A percentile compares a stretch with the other conserved stretches of the same genome.
Evolutionary conservation across 2,797 vertebrate genomes (phyloP).

Genomic region (Oryzias sinensis): DNA sequence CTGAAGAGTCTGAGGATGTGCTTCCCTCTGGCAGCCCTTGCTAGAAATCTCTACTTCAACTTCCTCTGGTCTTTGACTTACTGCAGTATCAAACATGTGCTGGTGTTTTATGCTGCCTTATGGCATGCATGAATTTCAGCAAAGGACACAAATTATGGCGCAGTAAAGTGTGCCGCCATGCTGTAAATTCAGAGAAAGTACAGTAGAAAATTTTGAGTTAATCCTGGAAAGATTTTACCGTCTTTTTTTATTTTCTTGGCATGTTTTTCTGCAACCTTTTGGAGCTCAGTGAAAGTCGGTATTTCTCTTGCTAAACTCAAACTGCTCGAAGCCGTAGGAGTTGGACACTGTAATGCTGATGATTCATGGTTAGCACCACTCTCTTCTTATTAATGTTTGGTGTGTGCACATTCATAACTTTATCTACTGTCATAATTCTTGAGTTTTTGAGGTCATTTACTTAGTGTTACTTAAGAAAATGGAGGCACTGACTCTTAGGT

Average conservation of each 20-base stretch:
- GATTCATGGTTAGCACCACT: conserved; percentile 65
- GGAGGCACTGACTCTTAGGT: conserved; percentile 68
- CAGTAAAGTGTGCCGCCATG: not conserved
- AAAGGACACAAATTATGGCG: not conserved
- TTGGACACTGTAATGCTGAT: conserved; percentile 58
- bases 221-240: conserved; percentile 10
- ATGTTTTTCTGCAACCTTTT: conserved; percentile 44
- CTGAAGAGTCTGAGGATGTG: conserved; percentile 18
- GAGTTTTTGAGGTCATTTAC: conserved; percentile 67
- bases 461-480: conserved; percentile 78
- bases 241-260: conserved; percentile 6
- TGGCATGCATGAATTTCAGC: conserved; percentile 3
- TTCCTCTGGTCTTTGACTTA: not conserved
- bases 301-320: conserved; percentile 45
- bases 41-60: conserved; percentile 6
- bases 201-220: not conserved
- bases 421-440: conserved; percentile 65
- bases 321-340: conserved; percentile 46
- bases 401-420: conserved; percentile 64
- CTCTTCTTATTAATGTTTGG: conserved; percentile 62
- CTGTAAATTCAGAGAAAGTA: conserved; percentile 1
- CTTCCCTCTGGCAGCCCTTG: conserved; percentile 7
- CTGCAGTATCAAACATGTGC: not conserved
- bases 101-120: conserved; percentile 19
- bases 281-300: conserved; percentile 38